Evolutionary conservation across 2,113 vertebrate species (phyloP).

Genomic region (Chaenogobius annularis): DNA sequence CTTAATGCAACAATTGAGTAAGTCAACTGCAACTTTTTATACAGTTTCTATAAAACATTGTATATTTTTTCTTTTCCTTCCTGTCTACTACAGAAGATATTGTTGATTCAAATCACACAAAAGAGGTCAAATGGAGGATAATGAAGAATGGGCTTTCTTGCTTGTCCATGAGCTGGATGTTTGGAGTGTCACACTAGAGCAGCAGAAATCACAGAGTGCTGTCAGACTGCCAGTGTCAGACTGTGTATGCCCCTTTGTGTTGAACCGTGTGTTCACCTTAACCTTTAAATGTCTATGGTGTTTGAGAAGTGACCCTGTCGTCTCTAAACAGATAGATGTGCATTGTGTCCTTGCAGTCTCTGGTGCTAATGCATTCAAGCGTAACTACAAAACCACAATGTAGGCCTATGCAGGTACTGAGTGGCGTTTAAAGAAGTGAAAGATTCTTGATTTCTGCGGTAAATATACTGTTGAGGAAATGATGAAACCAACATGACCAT

Average conservation of each 20-base stretch:
- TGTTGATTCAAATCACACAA: neutral
- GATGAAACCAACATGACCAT: neutral
- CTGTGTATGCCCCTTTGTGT: slow-evolving; percentile 13
- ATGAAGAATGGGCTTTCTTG: neutral
- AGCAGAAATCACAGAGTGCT: slow-evolving; percentile 53
- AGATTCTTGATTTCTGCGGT: neutral
- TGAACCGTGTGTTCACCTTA: slow-evolving; percentile 15
- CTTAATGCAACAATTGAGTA: too few species aligned
- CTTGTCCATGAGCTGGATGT: neutral
- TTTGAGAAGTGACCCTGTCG: slow-evolving; percentile 33
- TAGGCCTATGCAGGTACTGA: neutral
- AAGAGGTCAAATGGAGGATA: neutral
- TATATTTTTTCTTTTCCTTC: too few species aligned
- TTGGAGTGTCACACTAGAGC: slow-evolving; percentile 42
- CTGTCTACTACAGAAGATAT: too few species aligned
- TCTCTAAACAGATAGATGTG: slow-evolving; percentile 22
- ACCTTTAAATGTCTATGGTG: slow-evolving; percentile 30
- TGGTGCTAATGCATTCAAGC: slow-evolving; percentile 10
- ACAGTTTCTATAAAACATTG: too few species aligned
- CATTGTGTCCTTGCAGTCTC: neutral
- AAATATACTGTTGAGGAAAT: neutral
- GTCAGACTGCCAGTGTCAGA: slow-evolving; percentile 22
- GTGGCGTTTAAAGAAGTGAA: slow-evolving; percentile 10
- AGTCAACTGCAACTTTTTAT: too few species aligned
- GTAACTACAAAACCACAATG: slow-evolving; percentile 11